phyloP scores from a whole-genome alignment of 2,888 invertebrate species.

The Deladenus siricidicola region DNA sequence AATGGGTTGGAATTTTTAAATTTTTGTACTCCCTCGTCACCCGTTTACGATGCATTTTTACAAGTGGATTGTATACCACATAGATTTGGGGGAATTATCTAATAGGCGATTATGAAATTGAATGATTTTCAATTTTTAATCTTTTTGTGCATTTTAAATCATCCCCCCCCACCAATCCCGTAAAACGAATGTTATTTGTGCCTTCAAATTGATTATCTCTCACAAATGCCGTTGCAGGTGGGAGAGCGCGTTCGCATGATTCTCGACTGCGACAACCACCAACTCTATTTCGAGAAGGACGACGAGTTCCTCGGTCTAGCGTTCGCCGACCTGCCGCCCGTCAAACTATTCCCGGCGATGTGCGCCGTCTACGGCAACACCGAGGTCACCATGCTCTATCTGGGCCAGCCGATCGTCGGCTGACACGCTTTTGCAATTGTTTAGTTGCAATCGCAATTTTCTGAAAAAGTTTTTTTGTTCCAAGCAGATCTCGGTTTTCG shows the following conservation, averaged over 20 bases:
- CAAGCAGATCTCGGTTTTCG: too few relatives aligned
- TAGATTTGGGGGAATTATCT: too few relatives aligned
- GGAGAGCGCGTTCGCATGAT: constrained; percentile 93
- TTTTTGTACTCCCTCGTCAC: too few relatives aligned
- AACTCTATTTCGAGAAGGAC: constrained; percentile 79
- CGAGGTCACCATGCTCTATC: constrained; percentile 96
- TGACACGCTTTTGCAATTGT: constrained; percentile 15
- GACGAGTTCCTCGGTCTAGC: constrained; percentile 89
- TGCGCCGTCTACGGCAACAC: constrained; percentile 98
- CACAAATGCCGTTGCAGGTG: constrained; percentile 70
- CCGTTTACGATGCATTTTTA: too few relatives aligned
- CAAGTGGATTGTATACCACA: too few relatives aligned
- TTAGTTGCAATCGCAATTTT: too few relatives aligned
- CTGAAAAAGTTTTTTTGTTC: too few relatives aligned
- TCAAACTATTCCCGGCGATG: constrained; percentile 84
- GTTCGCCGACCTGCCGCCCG: constrained; percentile 86
- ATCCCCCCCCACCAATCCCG: background rate
- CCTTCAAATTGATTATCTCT: background rate
- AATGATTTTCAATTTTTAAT: background rate
- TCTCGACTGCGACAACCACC: constrained; percentile 92
- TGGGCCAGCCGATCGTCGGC: constrained; percentile 77
- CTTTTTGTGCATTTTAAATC: background rate
- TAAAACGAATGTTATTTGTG: background rate
- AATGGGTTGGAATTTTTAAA: too few relatives aligned
- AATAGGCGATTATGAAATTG: too few relatives aligned